Evolutionary conservation across 2,113 vertebrate genomes (phyloP).

Genomic region (Lathamus discolor): DNA sequence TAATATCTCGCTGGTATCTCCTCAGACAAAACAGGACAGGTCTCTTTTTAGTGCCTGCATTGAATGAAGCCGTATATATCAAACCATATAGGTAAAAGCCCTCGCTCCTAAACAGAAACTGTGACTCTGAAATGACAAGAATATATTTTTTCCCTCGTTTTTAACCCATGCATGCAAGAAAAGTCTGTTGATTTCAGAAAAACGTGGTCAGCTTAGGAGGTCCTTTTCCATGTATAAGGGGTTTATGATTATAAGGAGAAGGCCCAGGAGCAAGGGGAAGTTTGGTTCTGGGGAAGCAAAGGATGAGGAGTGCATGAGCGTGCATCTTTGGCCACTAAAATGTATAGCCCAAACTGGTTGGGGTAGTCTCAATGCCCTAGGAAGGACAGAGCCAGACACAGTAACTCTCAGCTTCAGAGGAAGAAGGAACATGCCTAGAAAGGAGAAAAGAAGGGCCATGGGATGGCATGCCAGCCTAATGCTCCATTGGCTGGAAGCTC

Average conservation of each 20-base stretch:
- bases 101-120: neutral
- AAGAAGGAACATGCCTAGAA: neutral
- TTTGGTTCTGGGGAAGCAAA: neutral
- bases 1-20: neutral
- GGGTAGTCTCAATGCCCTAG: accelerated
- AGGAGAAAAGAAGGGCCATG: accelerated
- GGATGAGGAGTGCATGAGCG: accelerated
- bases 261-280: neutral
- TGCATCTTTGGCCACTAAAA: accelerated
- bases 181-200: neutral
- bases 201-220: neutral
- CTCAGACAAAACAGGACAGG: neutral
- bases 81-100: neutral
- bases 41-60: neutral
- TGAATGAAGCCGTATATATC: neutral
- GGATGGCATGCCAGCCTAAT: neutral
- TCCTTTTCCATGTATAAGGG: neutral
- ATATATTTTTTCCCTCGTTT: neutral
- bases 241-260: neutral
- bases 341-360: accelerated
- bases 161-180: neutral
- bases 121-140: neutral
- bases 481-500: neutral
- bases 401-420: neutral
- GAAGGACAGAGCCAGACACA: neutral